Percentiles rank a stretch among this genome's conserved stretches.
phyloP scores from a whole-genome alignment of 2,888 invertebrate genomes.

The Epiblema foenella region DNA sequence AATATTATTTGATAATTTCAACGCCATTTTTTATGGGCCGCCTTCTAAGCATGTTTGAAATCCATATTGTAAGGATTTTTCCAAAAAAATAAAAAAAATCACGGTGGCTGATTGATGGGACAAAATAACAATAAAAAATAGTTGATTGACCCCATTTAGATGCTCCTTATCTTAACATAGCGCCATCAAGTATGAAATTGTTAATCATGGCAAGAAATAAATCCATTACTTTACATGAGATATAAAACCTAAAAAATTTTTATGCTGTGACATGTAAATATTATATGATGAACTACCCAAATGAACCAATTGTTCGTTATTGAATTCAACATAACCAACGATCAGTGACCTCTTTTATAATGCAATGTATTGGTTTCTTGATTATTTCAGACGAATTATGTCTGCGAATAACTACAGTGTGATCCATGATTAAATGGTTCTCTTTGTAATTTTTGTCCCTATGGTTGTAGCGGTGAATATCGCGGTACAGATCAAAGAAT shows the following conservation, averaged over 20 bases:
- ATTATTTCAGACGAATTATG: conserved; percentile 8
- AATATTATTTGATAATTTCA: too few relatives aligned
- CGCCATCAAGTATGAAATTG: not conserved
- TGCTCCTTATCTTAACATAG: too few relatives aligned
- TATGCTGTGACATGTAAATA: not conserved
- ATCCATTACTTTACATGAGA: not conserved
- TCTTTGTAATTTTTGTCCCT: conserved; percentile 2
- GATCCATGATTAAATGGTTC: conserved; percentile 1
- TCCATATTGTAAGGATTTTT: too few relatives aligned
- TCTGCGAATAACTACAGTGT: conserved; percentile 3
- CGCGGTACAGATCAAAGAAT: conserved; percentile 18
- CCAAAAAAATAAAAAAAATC: too few relatives aligned
- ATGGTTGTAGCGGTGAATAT: conserved; percentile 10
- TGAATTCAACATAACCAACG: not conserved
- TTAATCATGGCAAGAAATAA: not conserved
- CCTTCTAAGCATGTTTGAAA: too few relatives aligned
- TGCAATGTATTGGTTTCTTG: conserved; percentile 22
- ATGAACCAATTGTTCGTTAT: not conserved
- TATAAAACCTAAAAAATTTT: not conserved
- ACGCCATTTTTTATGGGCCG: too few relatives aligned
- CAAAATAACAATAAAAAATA: too few relatives aligned
- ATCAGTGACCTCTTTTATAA: conserved; percentile 19
- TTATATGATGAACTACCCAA: not conserved
- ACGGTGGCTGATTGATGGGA: too few relatives aligned
- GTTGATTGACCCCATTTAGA: too few relatives aligned